Percentiles rank a stretch among this genome's conserved stretches.
phyloP scores from a whole-genome alignment of 1,140 invertebrate species.

The Lethrus apterus region DNA sequence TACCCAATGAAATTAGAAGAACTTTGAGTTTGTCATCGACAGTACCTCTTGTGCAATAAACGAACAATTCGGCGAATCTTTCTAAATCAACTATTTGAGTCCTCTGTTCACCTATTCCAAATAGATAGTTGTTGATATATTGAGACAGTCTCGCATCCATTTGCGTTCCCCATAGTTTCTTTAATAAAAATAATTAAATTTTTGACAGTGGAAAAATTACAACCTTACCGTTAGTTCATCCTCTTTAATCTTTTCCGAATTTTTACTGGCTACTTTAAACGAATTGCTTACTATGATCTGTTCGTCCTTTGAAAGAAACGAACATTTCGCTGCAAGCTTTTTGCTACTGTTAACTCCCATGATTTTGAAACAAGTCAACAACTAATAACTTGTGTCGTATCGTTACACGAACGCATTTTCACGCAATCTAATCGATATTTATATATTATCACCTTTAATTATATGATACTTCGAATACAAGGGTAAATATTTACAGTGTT shows the following conservation, averaged over 20 bases:
- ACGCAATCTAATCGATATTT: too few relatives aligned
- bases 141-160: slow-evolving; percentile 51
- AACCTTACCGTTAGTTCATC: slow-evolving; percentile 53
- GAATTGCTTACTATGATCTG: slow-evolving; percentile 51
- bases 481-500: too few relatives aligned
- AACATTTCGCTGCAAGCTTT: slow-evolving; percentile 53
- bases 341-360: slow-evolving; percentile 50
- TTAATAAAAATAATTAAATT: slow-evolving; percentile 29
- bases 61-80: slow-evolving; percentile 52
- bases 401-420: slow-evolving; percentile 1
- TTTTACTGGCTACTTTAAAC: slow-evolving; percentile 50
- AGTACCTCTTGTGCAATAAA: slow-evolving; percentile 52
- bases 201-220: neutral
- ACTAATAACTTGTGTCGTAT: neutral
- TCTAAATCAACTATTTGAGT: slow-evolving; percentile 47
- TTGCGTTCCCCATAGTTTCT: slow-evolving; percentile 54
- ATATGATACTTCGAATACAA: too few relatives aligned
- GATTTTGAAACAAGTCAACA: too few relatives aligned
- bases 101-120: slow-evolving; percentile 47
- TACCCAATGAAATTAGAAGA: slow-evolving; percentile 48
- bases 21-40: slow-evolving; percentile 50
- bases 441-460: too few relatives aligned
- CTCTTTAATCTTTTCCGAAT: slow-evolving; percentile 52
- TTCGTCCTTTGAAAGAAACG: slow-evolving; percentile 51
- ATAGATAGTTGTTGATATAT: slow-evolving; percentile 52